Percentiles rank a stretch among this genome's conserved stretches.
phyloP scores from a whole-genome alignment of 1,140 invertebrate species.

The Drosophila punjabiensis region DNA sequence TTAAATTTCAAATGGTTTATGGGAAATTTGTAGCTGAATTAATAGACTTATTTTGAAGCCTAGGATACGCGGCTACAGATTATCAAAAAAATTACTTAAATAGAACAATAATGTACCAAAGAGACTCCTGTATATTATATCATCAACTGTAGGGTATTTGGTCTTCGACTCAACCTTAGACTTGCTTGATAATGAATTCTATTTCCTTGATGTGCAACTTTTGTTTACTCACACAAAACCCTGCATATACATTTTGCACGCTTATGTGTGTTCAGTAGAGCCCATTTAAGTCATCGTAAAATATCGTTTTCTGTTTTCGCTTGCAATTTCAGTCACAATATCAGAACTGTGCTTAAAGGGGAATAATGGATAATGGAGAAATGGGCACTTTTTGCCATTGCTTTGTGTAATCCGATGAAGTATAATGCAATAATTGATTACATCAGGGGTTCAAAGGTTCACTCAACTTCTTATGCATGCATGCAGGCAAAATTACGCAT shows the following conservation, averaged over 20 bases:
- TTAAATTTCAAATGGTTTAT: background rate
- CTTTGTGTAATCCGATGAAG: conserved; percentile 27
- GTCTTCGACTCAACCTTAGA: background rate
- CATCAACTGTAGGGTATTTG: background rate
- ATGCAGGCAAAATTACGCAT: conserved; percentile 30
- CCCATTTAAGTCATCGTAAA: conserved; percentile 25
- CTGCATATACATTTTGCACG: background rate
- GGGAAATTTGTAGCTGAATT: too few species aligned
- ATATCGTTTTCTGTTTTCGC: conserved; percentile 16
- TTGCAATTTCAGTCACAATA: conserved; percentile 31
- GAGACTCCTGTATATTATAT: background rate
- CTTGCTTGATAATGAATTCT: conserved; percentile 32
- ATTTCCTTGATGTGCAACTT: conserved; percentile 40
- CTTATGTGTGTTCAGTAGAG: conserved; percentile 1
- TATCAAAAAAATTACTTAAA: too few species aligned
- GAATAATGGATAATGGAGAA: background rate
- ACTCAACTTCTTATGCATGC: conserved; percentile 22
- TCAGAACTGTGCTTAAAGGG: background rate
- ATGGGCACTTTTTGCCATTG: background rate
- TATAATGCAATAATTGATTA: conserved; percentile 24
- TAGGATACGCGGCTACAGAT: too few species aligned
- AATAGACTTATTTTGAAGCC: too few species aligned
- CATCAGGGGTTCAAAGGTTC: conserved; percentile 35
- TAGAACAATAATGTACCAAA: too few species aligned
- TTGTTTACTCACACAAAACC: conserved; percentile 11